Evolutionary conservation across 1,140 invertebrate species (phyloP), one percentile per base, ranked within the genome.

Genomic region (Lordiphosa collinella): DNA sequence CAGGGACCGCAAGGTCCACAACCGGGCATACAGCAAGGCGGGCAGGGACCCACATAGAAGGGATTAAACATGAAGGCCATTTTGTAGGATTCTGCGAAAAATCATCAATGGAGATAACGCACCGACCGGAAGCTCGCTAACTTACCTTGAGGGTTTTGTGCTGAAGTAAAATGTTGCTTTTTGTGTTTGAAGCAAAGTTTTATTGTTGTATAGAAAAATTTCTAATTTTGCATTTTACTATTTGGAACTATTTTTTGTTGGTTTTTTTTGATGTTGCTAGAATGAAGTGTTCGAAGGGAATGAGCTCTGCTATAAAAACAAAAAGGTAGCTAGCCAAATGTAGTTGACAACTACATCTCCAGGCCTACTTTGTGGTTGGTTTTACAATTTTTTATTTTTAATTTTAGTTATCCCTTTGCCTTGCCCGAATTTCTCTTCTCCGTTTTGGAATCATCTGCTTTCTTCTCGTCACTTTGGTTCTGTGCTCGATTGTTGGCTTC

Each of bases 21-120:
- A 6, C 59, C 46, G 0, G 11, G 32, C 34, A 29, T 63, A 14
- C 50, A 56, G 16, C 66, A 66, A 2, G 66, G 66, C 0, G 66
- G 67, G 37, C 67, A 71, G 41, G 67, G 67, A 4, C 67, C 67
- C 3, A 70, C 9, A 4, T 71, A 71, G 49, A 64, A 71, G 12
- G 68, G 67, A 36, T 71, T 8, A 14, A 71, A 71, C 2, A n/a
- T 58, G 36, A 59, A 71, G 11, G 35, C 7, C 53, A 66, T 67
- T 1, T 66, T 66, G 40, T 40, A 37, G 11, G 25, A 1, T 43
- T 63, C 29, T 18, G 9, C 10, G 7, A 1, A 0, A n/a, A 38
- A 16, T 14, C 10, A 38, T 38, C 12, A 14, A 5, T 14, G 12
- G 9, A 38, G 10, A 18, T 18, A n/a, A n/a, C n/a, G n/a, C n/a